Evolutionary conservation across 2,113 vertebrate species (phyloP).

Genomic region (Nycticebus coucang): DNA sequence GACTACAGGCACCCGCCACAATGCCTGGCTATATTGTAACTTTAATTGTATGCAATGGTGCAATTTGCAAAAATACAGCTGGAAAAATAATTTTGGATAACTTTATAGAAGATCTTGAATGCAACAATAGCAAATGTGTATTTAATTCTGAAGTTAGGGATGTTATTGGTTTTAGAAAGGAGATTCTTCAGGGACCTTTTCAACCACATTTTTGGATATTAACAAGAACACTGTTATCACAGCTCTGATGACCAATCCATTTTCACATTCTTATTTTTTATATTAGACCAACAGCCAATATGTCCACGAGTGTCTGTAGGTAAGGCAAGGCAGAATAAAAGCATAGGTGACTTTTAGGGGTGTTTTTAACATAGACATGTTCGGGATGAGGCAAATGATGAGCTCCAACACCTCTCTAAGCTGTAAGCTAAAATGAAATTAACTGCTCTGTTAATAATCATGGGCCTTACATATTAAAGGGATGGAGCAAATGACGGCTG

Average conservation of each 20-base stretch:
- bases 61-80: background rate
- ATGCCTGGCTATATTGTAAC: too few species aligned
- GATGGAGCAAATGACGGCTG: background rate
- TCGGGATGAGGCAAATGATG: background rate
- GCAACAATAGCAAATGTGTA: background rate
- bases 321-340: background rate
- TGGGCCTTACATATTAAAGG: background rate
- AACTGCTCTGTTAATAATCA: background rate
- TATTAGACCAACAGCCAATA: background rate
- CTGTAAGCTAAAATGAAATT: background rate
- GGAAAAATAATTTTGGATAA: background rate
- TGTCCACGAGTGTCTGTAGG: background rate
- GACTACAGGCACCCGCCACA: too few species aligned
- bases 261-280: background rate
- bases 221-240: background rate
- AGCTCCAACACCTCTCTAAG: background rate
- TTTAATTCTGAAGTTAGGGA: background rate
- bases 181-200: background rate
- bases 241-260: background rate
- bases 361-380: background rate
- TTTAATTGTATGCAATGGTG: background rate
- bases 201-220: background rate
- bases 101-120: background rate
- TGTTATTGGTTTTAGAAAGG: background rate
- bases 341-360: background rate